Base-by-base conservation (phyloP, 2,797 vertebrate genomes). In the Hephaestus fuliginosus region DNA sequence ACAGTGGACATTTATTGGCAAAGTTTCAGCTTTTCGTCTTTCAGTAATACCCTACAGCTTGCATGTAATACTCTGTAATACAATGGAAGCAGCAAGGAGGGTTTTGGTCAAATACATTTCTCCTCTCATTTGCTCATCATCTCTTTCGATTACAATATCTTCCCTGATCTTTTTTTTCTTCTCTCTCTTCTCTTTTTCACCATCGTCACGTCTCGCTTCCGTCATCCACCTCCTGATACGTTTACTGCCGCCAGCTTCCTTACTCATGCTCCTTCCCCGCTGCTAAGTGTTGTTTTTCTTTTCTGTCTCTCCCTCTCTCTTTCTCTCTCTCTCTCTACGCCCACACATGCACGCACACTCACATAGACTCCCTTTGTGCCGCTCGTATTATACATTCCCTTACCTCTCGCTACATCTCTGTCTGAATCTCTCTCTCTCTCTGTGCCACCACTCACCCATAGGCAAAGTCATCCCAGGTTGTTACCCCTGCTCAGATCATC, bases 391-490 rank as follows among this genome's bases (percentile, higher is more conserved):
- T 74, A 83, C 67, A 68, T 62, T 76, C 33, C 60, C 70, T 81
- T 81, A 77, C 74, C 75, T 77, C 80, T 73, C 48, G 3, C 62
- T 70, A 63, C 62, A 86, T 82, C 85, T 83, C 81, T 69, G 62
- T 55, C 67, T 88, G 70, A 82, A 83, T 89, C 78, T 60, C 69
- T 67, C 58, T 78, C 55, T 84, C 79, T 81, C 68, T 88, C 86
- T 22, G 13, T 75, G 75, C 83, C 80, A 85, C 62, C 69, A 67
- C 68, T 80, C 72, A 61, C 77, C 87, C 81, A 66, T 82, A 78
- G 88, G 86, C 90, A 88, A 89, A 90, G 88, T 92, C 90, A 91
- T 91, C 13, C 70, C 69, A 78, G 80, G 83, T 87, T 84, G 30
- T 71, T 70, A 12, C 63, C 8, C 56, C 48, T 70, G 57, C 6